phyloP scores from a whole-genome alignment of 1,140 invertebrate genomes.

The Lordiphosa clarofinis region DNA sequence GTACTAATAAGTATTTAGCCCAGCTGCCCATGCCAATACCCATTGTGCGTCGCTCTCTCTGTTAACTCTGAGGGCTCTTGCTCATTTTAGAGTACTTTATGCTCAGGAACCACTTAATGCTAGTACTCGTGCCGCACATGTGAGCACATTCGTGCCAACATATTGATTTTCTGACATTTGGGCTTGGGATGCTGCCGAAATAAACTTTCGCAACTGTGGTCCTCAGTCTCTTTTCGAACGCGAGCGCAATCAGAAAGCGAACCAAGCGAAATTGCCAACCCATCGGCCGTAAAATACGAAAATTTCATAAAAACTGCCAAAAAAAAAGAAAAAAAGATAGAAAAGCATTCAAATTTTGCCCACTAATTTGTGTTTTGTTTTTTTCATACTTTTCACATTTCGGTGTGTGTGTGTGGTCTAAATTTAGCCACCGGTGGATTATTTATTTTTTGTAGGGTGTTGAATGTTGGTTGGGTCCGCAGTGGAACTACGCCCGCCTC shows the following conservation, averaged over 20 bases:
- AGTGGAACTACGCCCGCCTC: constrained; percentile 15
- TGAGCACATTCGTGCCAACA: constrained; percentile 7
- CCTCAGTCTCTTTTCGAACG: constrained; percentile 66
- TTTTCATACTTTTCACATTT: constrained; percentile 35
- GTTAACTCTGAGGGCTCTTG: not conserved
- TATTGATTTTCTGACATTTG: constrained; percentile 60
- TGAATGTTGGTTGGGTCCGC: constrained; percentile 40
- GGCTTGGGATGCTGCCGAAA: constrained; percentile 60
- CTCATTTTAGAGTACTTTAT: too few relatives aligned
- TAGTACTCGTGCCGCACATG: too few relatives aligned
- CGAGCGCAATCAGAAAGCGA: constrained; percentile 29
- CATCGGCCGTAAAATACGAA: constrained; percentile 30
- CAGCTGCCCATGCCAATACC: constrained; percentile 27
- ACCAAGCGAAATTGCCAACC: constrained; percentile 10
- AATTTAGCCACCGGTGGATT: constrained; percentile 70
- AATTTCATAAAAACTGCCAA: constrained; percentile 67
- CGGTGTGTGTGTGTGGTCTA: constrained; percentile 45
- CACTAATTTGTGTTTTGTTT: constrained; percentile 43
- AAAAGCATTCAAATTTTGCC: constrained; percentile 51
- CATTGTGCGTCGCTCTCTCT: too few relatives aligned
- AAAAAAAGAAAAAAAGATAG: constrained; percentile 25
- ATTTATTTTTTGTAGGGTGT: constrained; percentile 48
- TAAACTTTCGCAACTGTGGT: constrained; percentile 51
- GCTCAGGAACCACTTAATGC: too few relatives aligned
- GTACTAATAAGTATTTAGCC: constrained; percentile 16